Evolutionary conservation across 1,140 invertebrate species (phyloP).

Genomic region (Mya arenaria): DNA sequence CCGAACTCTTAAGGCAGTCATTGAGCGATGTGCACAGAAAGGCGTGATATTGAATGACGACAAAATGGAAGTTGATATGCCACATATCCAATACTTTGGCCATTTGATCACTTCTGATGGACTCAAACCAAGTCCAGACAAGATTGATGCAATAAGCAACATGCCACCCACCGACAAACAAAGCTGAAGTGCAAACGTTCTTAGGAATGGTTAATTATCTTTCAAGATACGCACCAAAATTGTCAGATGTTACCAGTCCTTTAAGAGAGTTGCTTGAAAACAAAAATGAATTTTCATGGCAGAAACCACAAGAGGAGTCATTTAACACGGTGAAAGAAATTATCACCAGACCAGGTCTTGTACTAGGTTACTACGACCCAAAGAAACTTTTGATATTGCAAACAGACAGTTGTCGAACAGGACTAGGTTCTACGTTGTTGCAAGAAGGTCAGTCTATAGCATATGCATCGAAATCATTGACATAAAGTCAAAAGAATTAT

Average conservation of each 20-base stretch:
- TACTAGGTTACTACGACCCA: slow-evolving; percentile 36
- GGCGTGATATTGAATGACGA: background rate
- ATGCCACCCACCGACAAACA: slow-evolving; percentile 1
- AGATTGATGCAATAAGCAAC: background rate
- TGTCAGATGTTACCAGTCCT: slow-evolving; percentile 7
- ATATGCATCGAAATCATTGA: too few relatives aligned
- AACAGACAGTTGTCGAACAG: background rate
- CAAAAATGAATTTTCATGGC: background rate
- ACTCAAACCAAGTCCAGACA: background rate
- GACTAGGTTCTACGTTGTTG: background rate
- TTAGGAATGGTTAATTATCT: slow-evolving; percentile 74
- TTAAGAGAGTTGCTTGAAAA: slow-evolving; percentile 7
- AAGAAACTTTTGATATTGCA: background rate
- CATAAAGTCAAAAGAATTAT: too few relatives aligned
- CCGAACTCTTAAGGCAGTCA: background rate
- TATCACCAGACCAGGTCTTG: background rate
- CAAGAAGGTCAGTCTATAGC: background rate
- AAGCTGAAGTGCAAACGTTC: slow-evolving; percentile 55
- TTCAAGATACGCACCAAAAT: slow-evolving; percentile 4
- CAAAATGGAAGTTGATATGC: background rate
- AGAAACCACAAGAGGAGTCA: slow-evolving; percentile 15
- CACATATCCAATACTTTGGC: slow-evolving; percentile 4
- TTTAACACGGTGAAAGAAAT: slow-evolving; percentile 44
- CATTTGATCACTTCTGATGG: background rate
- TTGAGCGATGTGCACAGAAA: background rate